A percentile compares a stretch with the other conserved stretches of the same genome.
Conservation (phyloP, 2,797 vertebrate species). For the Paramormyrops hopkinsi region DNA sequence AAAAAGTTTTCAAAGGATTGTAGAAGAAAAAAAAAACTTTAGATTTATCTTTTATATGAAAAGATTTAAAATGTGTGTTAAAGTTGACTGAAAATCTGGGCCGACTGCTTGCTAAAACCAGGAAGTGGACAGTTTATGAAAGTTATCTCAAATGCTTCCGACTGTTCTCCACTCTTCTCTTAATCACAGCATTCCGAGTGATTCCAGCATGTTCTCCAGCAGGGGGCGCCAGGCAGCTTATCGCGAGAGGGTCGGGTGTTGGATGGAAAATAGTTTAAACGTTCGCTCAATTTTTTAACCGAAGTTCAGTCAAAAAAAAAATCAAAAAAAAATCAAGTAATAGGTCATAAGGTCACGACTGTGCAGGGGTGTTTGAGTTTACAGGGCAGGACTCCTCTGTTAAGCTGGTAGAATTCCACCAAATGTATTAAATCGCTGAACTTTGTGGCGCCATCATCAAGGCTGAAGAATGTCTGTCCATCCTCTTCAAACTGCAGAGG, state of each 20-base stretch:
- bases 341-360: conserved; percentile 92
- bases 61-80: conserved; percentile 9
- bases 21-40: not conserved
- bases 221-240: conserved; percentile 19
- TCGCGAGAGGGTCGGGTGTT: conserved; percentile 9
- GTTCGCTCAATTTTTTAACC: conserved; percentile 18
- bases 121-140: conserved; percentile 38
- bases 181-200: conserved; percentile 7
- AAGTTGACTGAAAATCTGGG: conserved; percentile 36
- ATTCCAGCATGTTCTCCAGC: conserved; percentile 17
- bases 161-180: not conserved
- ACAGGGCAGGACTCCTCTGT: conserved; percentile 94
- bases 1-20: conserved; percentile 49
- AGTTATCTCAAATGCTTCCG: conserved; percentile 35
- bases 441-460: conserved; percentile 93
- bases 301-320: conserved; percentile 31
- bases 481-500: conserved; percentile 82
- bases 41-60: not conserved
- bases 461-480: conserved; percentile 92
- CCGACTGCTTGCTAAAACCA: conserved; percentile 40
- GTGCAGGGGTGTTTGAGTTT: conserved; percentile 97
- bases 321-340: conserved; percentile 41
- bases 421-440: conserved; percentile 97
- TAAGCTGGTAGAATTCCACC: conserved; percentile 99
- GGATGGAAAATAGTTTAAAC: conserved; percentile 19